A percentile compares a stretch with the other conserved stretches of the same genome.
Evolutionary conservation across 2,888 invertebrate species (phyloP).

Genomic region (Perithous albicinctus): DNA sequence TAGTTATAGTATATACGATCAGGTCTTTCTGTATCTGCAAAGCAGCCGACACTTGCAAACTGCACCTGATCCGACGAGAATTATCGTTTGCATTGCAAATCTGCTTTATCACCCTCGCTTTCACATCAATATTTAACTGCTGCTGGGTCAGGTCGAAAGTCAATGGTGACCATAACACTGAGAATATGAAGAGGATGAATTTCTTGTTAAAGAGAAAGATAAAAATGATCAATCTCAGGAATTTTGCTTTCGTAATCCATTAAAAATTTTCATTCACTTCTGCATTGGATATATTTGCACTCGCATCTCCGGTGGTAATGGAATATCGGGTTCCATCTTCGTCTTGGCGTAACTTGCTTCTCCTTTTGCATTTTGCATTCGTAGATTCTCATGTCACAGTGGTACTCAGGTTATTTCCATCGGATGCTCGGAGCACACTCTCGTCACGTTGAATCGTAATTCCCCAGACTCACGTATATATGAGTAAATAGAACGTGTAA

Average conservation of each 20-base stretch:
- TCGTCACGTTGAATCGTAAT: background rate
- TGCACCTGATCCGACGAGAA: background rate
- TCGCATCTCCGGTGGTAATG: constrained; percentile 10
- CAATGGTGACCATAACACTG: background rate
- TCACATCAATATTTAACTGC: constrained; percentile 49
- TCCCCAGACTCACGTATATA: background rate
- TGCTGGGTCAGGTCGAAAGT: background rate
- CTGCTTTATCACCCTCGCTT: constrained; percentile 11
- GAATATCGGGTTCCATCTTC: constrained; percentile 9
- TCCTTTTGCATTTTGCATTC: background rate
- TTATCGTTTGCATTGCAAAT: constrained; percentile 57
- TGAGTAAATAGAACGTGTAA: background rate
- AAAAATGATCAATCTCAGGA: background rate
- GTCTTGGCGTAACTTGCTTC: background rate
- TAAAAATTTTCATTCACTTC: background rate
- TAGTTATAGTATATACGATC: background rate
- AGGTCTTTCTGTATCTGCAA: background rate
- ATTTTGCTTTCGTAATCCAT: constrained; percentile 1
- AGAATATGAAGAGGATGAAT: background rate
- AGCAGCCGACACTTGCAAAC: background rate
- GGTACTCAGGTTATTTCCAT: background rate
- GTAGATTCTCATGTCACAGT: background rate
- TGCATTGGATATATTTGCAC: constrained; percentile 7
- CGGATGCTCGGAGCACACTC: background rate
- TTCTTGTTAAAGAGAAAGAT: background rate